These are phyloP conservation scores for Anneissia japonica DNA, from an alignment of 35 echinoderm and acorn worm species.

Conservation along the genomic window DNA sequence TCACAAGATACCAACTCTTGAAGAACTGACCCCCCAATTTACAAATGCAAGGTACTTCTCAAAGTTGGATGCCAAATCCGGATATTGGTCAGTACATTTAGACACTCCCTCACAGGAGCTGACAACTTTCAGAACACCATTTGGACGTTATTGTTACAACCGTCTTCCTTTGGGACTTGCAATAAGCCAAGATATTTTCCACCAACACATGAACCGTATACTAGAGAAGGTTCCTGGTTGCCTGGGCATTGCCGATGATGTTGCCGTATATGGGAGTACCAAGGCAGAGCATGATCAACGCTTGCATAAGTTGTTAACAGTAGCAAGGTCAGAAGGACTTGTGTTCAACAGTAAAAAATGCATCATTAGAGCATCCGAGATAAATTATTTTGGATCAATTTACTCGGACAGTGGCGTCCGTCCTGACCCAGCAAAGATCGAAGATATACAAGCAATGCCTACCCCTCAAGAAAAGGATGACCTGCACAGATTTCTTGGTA, in stretches of 20 bases:
- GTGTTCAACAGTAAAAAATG: slow-evolving; percentile 57
- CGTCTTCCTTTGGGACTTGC: slow-evolving; percentile 38
- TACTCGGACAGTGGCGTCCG: slow-evolving; percentile 30
- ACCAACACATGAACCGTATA: slow-evolving; percentile 26
- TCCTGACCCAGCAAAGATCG: slow-evolving; percentile 12
- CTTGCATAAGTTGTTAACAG: slow-evolving; percentile 10
- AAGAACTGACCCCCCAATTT: slow-evolving; percentile 33
- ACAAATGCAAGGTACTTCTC: slow-evolving; percentile 20
- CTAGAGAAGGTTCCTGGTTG: background rate
- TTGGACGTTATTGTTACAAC: slow-evolving; percentile 12
- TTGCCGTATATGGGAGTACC: background rate
- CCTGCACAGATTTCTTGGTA: slow-evolving; percentile 37
- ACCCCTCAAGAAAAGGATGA: slow-evolving; percentile 38
- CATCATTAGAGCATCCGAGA: slow-evolving; percentile 19
- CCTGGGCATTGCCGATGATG: background rate
- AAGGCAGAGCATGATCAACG: slow-evolving; percentile 10
- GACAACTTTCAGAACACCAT: slow-evolving; percentile 44
- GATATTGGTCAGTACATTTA: slow-evolving; percentile 40
- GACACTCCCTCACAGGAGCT: slow-evolving; percentile 8
- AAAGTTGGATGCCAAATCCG: slow-evolving; percentile 43
- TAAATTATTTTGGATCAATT: slow-evolving; percentile 53
- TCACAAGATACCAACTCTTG: slow-evolving; percentile 32
- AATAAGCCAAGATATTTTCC: slow-evolving; percentile 33
- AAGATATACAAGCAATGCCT: slow-evolving; percentile 37
- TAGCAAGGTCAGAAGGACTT: slow-evolving; percentile 26